phyloP scores from a whole-genome alignment of 1,140 invertebrate genomes.

The Macrostomum lignano region DNA sequence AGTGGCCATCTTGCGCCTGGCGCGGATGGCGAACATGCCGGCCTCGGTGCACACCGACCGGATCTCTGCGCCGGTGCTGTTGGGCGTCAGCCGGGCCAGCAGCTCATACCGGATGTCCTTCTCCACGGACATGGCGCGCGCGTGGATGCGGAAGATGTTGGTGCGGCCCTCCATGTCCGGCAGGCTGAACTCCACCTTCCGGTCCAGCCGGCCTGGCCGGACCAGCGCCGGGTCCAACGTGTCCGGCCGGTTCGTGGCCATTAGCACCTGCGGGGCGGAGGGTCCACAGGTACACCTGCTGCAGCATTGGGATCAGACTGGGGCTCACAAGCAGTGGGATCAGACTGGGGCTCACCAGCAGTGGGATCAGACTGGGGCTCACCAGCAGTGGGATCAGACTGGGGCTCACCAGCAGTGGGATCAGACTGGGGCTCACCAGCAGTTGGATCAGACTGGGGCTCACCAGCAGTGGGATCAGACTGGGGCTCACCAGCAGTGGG shows the following conservation, averaged over 20 bases:
- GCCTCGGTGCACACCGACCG: slow-evolving; percentile 86
- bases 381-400: too few species aligned
- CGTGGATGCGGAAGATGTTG: slow-evolving; percentile 96
- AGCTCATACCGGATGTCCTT: slow-evolving; percentile 89
- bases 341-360: too few species aligned
- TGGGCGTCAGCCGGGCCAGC: slow-evolving; percentile 74
- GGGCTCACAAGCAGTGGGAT: too few species aligned
- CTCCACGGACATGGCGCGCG: slow-evolving; percentile 90
- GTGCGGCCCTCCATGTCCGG: slow-evolving; percentile 72
- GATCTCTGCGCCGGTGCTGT: slow-evolving; percentile 89
- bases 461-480: too few species aligned
- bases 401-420: too few species aligned
- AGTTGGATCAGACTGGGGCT: too few species aligned
- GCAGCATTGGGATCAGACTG: too few species aligned
- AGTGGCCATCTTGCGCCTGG: slow-evolving; percentile 84
- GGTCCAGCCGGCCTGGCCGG: slow-evolving; percentile 77
- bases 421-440: too few species aligned
- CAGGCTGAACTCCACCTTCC: slow-evolving; percentile 88
- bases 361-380: too few species aligned
- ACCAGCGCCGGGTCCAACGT: slow-evolving; percentile 90
- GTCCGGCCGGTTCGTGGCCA: slow-evolving; percentile 96
- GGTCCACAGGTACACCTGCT: too few species aligned
- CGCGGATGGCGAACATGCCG: slow-evolving; percentile 96
- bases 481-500: too few species aligned
- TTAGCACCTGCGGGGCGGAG: slow-evolving; percentile 53